Evolutionary conservation across 2,113 vertebrate genomes (phyloP).

Genomic region (Turnix velox): DNA sequence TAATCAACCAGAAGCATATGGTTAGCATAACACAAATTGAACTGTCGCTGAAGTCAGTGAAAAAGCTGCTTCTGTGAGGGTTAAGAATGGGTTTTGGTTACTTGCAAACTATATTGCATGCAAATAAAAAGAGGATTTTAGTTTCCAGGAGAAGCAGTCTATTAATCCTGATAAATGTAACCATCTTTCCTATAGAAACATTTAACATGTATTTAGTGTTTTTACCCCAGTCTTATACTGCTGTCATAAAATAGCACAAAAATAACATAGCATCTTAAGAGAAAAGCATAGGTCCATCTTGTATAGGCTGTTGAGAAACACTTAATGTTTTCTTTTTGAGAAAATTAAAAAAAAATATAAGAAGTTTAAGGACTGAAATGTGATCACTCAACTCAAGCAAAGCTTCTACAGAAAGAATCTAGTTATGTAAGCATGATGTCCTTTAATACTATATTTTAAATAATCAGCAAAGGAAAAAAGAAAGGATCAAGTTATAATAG

Average conservation of each 20-base stretch:
- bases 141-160: slow-evolving; percentile 33
- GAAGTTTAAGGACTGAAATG: not conserved
- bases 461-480: not conserved
- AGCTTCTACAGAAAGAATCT: not conserved
- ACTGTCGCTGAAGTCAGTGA: slow-evolving; percentile 62
- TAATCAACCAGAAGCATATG: slow-evolving; percentile 66
- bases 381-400: not conserved
- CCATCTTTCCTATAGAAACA: slow-evolving; percentile 33
- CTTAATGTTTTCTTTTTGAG: not conserved
- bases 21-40: slow-evolving; percentile 66
- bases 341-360: slow-evolving; percentile 6
- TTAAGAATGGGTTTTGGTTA: slow-evolving; percentile 59
- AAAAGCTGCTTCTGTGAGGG: slow-evolving; percentile 54
- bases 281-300: not conserved
- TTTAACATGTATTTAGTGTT: slow-evolving; percentile 42
- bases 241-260: slow-evolving; percentile 28
- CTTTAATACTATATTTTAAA: not conserved
- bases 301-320: not conserved
- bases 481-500: not conserved
- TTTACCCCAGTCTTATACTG: slow-evolving; percentile 19
- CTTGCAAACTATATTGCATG: slow-evolving; percentile 34
- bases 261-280: slow-evolving; percentile 9
- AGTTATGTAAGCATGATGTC: not conserved
- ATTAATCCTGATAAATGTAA: slow-evolving; percentile 65
- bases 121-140: slow-evolving; percentile 54